Conservation (phyloP, 37 sponge, comb jelly and placozoan species). For the Cliona cf. orientalis region DNA sequence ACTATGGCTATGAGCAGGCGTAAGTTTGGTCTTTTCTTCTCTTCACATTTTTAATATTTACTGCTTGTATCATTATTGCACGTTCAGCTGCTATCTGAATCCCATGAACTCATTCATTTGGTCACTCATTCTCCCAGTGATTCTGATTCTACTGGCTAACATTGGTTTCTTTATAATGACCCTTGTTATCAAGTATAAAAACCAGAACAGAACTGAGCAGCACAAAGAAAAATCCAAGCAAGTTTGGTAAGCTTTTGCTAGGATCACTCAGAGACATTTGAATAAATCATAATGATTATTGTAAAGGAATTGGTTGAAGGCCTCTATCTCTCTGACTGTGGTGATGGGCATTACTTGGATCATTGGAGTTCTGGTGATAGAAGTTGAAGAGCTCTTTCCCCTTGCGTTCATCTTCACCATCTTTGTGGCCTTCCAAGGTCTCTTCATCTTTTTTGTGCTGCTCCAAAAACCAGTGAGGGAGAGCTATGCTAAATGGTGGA, state of each 20-base stretch:
- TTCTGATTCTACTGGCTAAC: slow-evolving; percentile 61
- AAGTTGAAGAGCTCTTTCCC: slow-evolving; percentile 16
- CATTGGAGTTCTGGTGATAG: slow-evolving; percentile 44
- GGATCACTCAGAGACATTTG: background rate
- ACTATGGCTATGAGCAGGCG: slow-evolving; percentile 13
- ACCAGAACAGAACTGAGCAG: background rate
- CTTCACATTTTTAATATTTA: background rate
- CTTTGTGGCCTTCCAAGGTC: slow-evolving; percentile 48
- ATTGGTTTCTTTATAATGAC: slow-evolving; percentile 65
- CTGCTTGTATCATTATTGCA: background rate
- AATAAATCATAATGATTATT: too few relatives aligned
- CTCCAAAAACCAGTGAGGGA: slow-evolving; percentile 45
- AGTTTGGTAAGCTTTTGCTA: background rate
- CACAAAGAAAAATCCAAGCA: background rate
- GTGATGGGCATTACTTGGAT: slow-evolving; percentile 73
- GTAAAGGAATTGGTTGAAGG: slow-evolving; percentile 61
- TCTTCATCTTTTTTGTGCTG: slow-evolving; percentile 45
- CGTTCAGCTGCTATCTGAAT: slow-evolving; percentile 53
- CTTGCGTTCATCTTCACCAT: slow-evolving; percentile 52
- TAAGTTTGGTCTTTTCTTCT: background rate
- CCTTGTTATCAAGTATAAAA: slow-evolving; percentile 38
- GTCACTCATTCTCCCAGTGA: slow-evolving; percentile 65
- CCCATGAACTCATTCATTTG: slow-evolving; percentile 39
- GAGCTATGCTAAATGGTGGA: slow-evolving; percentile 56
- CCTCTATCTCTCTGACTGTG: slow-evolving; percentile 36